phyloP scores from a whole-genome alignment of 2,797 vertebrate genomes.

The Diceros bicornis region DNA sequence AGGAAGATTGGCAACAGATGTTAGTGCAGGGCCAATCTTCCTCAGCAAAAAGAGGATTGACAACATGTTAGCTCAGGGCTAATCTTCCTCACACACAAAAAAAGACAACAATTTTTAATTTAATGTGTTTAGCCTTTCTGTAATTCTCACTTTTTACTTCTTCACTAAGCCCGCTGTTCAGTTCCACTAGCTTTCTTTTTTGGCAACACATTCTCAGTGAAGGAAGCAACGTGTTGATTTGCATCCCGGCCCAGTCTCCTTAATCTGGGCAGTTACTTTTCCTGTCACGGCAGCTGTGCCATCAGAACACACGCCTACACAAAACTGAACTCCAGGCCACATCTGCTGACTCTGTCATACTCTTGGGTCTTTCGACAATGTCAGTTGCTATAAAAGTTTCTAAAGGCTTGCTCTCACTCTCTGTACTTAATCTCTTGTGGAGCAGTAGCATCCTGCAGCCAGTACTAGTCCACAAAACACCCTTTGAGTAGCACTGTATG shows the following conservation, averaged over 20 bases:
- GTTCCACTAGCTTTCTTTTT: background rate
- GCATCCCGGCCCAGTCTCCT: background rate
- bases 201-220: background rate
- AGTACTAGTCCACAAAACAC: background rate
- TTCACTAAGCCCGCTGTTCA: background rate
- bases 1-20: too few relatives aligned
- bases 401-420: background rate
- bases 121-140: background rate
- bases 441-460: background rate
- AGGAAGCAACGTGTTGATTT: background rate
- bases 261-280: background rate
- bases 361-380: background rate
- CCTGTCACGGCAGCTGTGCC: background rate
- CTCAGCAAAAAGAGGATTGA: too few relatives aligned
- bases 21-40: too few relatives aligned
- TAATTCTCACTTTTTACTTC: background rate
- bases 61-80: too few relatives aligned
- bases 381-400: background rate
- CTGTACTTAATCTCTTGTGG: background rate
- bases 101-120: background rate
- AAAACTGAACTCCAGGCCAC: background rate
- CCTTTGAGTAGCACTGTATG: accelerated
- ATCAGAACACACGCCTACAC: background rate
- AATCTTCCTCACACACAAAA: too few relatives aligned
- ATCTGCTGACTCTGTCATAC: background rate